Percentiles rank a stretch among this genome's conserved stretches.
Conservation (phyloP, 2,113 vertebrate species). For the Ptilorrhoa leucosticta region DNA sequence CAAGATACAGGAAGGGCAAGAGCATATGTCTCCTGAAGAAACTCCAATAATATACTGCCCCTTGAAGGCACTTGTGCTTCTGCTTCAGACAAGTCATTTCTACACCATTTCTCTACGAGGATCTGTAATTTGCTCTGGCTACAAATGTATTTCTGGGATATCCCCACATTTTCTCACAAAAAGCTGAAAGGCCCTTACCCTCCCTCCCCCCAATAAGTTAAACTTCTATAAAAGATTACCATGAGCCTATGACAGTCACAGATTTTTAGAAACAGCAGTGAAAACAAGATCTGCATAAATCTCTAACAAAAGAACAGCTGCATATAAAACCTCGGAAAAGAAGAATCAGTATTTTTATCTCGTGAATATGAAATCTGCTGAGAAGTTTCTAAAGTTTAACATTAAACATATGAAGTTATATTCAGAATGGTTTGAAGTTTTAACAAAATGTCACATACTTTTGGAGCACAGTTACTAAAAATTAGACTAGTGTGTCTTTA, state of each 20-base stretch:
- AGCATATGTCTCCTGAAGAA: slow-evolving; percentile 33
- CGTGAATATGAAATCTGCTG: slow-evolving; percentile 41
- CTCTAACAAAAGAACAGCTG: slow-evolving; percentile 48
- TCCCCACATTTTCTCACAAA: slow-evolving; percentile 43
- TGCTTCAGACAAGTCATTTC: slow-evolving; percentile 51
- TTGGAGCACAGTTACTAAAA: not conserved
- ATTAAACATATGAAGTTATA: not conserved
- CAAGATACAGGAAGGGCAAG: slow-evolving; percentile 28
- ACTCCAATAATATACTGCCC: slow-evolving; percentile 44
- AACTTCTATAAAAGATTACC: slow-evolving; percentile 65
- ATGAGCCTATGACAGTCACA: slow-evolving; percentile 57
- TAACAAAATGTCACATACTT: not conserved
- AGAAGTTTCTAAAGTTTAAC: slow-evolving; percentile 11
- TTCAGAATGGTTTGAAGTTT: slow-evolving; percentile 29
- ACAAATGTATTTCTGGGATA: slow-evolving; percentile 48
- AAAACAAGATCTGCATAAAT: slow-evolving; percentile 50
- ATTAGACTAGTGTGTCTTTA: not conserved
- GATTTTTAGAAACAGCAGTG: slow-evolving; percentile 65
- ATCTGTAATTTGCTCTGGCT: slow-evolving; percentile 7
- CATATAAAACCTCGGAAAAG: slow-evolving; percentile 60
- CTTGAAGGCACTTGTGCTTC: slow-evolving; percentile 79
- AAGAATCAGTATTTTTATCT: slow-evolving; percentile 26
- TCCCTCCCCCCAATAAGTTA: slow-evolving; percentile 69
- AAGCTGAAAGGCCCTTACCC: slow-evolving; percentile 51
- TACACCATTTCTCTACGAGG: not conserved